phyloP scores from a whole-genome alignment of 2,113 vertebrate species.

The Aegithalos caudatus region DNA sequence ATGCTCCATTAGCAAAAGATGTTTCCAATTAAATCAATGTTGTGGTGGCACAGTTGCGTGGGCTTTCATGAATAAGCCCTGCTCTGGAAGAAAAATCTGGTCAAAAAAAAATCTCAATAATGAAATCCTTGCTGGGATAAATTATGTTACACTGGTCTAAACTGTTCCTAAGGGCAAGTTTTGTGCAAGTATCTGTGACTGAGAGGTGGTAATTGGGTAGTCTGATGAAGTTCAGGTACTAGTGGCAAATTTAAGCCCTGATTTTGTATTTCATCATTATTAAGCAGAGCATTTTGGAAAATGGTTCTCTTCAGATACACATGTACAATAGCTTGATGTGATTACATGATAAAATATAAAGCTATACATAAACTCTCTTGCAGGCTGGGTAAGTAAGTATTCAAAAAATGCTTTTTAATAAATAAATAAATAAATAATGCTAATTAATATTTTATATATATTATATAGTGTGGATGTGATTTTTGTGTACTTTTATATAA shows the following conservation, averaged over 20 bases:
- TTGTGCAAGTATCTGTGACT: not conserved
- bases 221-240: not conserved
- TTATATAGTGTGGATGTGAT: not conserved
- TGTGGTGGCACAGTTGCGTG: not conserved
- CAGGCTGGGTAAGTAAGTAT: not conserved
- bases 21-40: slow-evolving; percentile 30
- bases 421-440: not conserved
- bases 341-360: not conserved
- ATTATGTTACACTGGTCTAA: not conserved
- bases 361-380: not conserved
- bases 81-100: not conserved
- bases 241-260: not conserved
- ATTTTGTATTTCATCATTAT: not conserved
- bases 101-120: not conserved
- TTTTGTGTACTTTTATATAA: not conserved
- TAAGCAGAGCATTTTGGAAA: not conserved
- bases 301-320: not conserved
- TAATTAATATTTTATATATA: not conserved
- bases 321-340: not conserved
- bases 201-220: not conserved
- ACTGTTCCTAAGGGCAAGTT: not conserved
- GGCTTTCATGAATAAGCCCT: not conserved
- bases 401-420: not conserved
- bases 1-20: slow-evolving; percentile 20
- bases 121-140: not conserved